Evolutionary conservation across 2,113 vertebrate species (phyloP).

Genomic region (Eptesicus fuscus): DNA sequence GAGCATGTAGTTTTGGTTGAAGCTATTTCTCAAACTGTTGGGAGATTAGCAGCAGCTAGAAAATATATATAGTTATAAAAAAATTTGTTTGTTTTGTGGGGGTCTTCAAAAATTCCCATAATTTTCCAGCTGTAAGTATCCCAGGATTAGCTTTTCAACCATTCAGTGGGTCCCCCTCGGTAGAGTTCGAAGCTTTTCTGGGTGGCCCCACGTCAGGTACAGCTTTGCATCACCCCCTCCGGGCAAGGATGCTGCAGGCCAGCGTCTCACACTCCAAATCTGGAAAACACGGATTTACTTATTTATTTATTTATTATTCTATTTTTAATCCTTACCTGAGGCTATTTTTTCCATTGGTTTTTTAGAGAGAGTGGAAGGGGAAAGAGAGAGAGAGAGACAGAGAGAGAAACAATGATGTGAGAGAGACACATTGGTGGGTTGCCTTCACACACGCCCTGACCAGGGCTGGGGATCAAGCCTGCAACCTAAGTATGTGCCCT

Average conservation of each 20-base stretch:
- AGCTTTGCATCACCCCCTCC: background rate
- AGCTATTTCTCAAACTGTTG: background rate
- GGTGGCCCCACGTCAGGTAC: accelerated
- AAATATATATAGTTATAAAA: background rate
- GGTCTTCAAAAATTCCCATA: background rate
- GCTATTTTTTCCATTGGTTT: too few relatives aligned
- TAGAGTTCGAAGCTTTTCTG: background rate
- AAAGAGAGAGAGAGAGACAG: too few relatives aligned
- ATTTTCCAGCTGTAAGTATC: background rate
- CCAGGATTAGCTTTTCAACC: background rate
- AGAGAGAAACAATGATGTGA: too few relatives aligned
- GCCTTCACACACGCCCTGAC: too few relatives aligned
- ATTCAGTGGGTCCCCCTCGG: background rate
- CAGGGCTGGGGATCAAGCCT: too few relatives aligned
- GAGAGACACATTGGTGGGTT: too few relatives aligned
- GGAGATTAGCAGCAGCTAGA: background rate
- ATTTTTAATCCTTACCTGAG: too few relatives aligned
- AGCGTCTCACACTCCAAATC: background rate
- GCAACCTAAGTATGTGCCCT: too few relatives aligned
- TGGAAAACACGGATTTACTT: background rate
- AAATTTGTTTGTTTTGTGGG: background rate
- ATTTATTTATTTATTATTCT: too few relatives aligned
- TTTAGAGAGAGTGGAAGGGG: too few relatives aligned
- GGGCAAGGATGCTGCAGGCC: background rate
- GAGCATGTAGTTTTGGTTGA: background rate